These are phyloP conservation scores for Orientallactaga bullata DNA, from an alignment of 2,113 vertebrate genomes.

Conservation along the genomic window DNA sequence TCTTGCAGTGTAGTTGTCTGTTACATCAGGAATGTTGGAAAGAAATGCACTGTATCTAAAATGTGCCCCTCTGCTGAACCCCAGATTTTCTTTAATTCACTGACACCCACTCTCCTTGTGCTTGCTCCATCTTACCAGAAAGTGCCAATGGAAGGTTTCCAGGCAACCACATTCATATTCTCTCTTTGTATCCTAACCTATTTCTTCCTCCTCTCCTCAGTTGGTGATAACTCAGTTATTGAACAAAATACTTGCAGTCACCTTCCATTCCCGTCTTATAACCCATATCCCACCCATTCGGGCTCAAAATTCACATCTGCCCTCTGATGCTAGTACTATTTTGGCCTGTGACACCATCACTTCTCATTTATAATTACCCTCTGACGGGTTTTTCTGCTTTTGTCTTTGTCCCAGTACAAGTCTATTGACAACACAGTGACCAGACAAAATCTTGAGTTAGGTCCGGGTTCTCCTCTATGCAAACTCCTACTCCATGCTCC, in stretches of 20 bases:
- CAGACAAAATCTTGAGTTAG: conserved; percentile 33
- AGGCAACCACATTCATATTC: conserved; percentile 30
- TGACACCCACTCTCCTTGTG: conserved; percentile 41
- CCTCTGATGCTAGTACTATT: neutral
- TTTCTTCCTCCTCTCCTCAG: neutral
- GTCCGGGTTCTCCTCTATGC: neutral
- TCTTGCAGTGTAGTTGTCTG: neutral
- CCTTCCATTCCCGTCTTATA: neutral
- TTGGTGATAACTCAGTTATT: neutral
- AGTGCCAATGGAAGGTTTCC: conserved; percentile 41
- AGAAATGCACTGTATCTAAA: conserved; percentile 37
- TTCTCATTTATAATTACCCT: conserved; percentile 58
- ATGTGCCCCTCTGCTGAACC: conserved; percentile 32
- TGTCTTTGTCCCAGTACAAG: conserved; percentile 23
- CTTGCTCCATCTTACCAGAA: conserved; percentile 33
- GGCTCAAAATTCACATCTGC: conserved; percentile 4
- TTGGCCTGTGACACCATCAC: conserved; percentile 37
- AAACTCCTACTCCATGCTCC: neutral
- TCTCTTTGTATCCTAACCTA: neutral
- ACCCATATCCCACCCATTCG: neutral
- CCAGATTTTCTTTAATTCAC: conserved; percentile 60
- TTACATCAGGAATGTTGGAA: conserved; percentile 1
- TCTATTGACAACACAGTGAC: conserved; percentile 37
- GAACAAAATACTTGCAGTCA: neutral
- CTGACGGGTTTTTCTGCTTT: conserved; percentile 72